Percentiles rank a stretch among this genome's conserved stretches.
These are phyloP conservation scores for Electrophaes corylata DNA, from an alignment of 2,888 invertebrate genomes.

Conservation along the genomic window DNA sequence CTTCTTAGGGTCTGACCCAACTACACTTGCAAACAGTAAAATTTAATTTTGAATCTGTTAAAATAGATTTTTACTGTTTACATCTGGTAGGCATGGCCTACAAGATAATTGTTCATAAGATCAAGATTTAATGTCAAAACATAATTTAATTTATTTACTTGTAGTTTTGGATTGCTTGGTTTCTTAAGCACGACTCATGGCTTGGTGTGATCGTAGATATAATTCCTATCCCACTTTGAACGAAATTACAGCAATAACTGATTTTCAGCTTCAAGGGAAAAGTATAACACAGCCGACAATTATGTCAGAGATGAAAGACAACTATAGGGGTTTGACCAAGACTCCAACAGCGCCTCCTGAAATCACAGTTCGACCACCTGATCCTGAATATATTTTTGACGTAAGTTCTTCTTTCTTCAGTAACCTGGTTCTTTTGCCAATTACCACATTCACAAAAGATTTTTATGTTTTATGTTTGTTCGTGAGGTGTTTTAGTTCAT, in stretches of 20 bases:
- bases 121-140: too few relatives aligned
- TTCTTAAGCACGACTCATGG: neutral
- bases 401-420: constrained; percentile 54
- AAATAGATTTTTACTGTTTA: too few relatives aligned
- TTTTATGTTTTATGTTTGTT: too few relatives aligned
- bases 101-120: too few relatives aligned
- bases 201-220: constrained; percentile 7
- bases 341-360: constrained; percentile 64
- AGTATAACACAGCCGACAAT: constrained; percentile 59
- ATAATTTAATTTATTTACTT: neutral
- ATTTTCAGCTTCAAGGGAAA: constrained; percentile 65
- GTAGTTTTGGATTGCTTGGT: neutral
- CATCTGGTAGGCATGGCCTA: too few relatives aligned
- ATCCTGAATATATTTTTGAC: constrained; percentile 73
- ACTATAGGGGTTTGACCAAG: constrained; percentile 57
- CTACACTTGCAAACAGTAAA: too few relatives aligned
- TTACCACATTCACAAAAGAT: too few relatives aligned
- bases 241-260: neutral
- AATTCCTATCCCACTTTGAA: constrained; percentile 5
- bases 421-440: too few relatives aligned
- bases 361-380: constrained; percentile 60
- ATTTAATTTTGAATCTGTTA: too few relatives aligned
- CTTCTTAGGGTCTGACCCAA: too few relatives aligned
- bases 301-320: constrained; percentile 75
- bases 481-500: too few relatives aligned